phyloP scores from a whole-genome alignment of 2,888 invertebrate genomes.

The Masnerella sp. region DNA sequence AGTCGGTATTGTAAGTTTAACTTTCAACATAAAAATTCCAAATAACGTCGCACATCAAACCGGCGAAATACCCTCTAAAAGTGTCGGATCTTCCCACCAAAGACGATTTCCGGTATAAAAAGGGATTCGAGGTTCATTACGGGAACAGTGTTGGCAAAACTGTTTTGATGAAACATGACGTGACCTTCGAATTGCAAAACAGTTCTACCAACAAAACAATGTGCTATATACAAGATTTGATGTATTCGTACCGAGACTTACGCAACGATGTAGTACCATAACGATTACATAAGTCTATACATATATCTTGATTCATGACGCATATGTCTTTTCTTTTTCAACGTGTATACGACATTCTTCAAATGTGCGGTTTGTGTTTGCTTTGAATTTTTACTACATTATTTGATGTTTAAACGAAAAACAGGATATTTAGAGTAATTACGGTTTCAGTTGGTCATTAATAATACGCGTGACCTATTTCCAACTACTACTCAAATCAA shows the following conservation, averaged over 20 bases:
- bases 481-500: neutral
- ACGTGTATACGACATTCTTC: conserved; percentile 41
- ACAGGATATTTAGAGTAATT: neutral
- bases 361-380: conserved; percentile 22
- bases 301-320: conserved; percentile 54
- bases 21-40: conserved; percentile 28
- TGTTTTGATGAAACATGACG: conserved; percentile 29
- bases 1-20: conserved; percentile 33
- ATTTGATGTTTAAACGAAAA: neutral
- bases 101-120: too few relatives aligned
- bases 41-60: too few relatives aligned
- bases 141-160: neutral
- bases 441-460: neutral
- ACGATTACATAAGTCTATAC: conserved; percentile 50
- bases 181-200: conserved; percentile 43
- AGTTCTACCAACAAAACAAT: conserved; percentile 51
- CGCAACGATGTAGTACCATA: conserved; percentile 55
- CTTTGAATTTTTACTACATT: neutral
- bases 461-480: too few relatives aligned
- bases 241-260: conserved; percentile 50
- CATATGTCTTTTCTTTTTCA: conserved; percentile 52
- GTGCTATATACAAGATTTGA: conserved; percentile 49
- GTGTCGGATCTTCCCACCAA: too few relatives aligned
- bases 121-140: too few relatives aligned
- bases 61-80: too few relatives aligned